phyloP scores from a whole-genome alignment of 2,113 vertebrate species.

The Mesitornis unicolor region DNA sequence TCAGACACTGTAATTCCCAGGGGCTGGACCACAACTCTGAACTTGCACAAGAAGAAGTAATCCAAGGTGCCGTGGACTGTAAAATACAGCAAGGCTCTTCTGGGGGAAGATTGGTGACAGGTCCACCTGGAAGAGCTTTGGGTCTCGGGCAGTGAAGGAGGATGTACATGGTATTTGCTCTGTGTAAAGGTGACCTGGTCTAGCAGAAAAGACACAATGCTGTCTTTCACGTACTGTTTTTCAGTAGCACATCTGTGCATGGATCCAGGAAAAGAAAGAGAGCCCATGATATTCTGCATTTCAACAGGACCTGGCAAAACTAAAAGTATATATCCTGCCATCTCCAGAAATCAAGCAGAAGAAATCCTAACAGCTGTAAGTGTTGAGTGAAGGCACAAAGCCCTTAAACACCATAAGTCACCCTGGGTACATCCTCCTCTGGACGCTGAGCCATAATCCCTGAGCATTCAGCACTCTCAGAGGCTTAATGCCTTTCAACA shows the following conservation, averaged over 20 bases:
- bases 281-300: background rate
- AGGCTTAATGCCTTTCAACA: slow-evolving; percentile 55
- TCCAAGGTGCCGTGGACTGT: background rate
- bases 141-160: background rate
- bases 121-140: background rate
- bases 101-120: background rate
- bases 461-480: background rate
- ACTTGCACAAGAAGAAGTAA: background rate
- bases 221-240: background rate
- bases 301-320: background rate
- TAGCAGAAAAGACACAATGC: background rate
- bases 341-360: background rate
- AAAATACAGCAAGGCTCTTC: background rate
- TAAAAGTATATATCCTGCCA: background rate
- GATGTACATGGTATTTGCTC: background rate
- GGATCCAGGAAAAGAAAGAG: background rate
- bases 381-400: slow-evolving; percentile 35
- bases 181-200: background rate
- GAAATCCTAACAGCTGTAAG: background rate
- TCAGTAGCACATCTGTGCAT: background rate
- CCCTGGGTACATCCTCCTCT: background rate
- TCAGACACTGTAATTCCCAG: background rate
- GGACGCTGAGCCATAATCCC: slow-evolving; percentile 28
- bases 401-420: slow-evolving; percentile 20
- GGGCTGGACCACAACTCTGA: background rate